Evolutionary conservation across 2,797 vertebrate genomes (phyloP), one percentile per base, ranked within the genome.

Genomic region (Zalophus californianus): DNA sequence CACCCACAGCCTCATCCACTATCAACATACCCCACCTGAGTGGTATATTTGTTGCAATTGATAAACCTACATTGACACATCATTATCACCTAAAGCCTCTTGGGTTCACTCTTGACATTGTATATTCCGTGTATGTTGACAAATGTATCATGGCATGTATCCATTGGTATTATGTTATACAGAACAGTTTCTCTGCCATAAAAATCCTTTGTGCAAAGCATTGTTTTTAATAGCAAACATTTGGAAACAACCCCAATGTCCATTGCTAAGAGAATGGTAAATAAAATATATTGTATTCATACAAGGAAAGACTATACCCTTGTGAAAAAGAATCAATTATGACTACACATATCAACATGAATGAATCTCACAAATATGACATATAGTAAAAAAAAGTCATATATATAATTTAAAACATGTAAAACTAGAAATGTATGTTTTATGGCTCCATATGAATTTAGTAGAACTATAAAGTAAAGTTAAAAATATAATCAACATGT

Each of bases 221-320:
- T 58, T 56, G 58, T 68, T 93, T 90, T 93, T 77, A 96, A 75
- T 52, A 80, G 48, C 14, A 85, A 85, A 91, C 32, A 80, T 79
- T 29, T 95, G 32, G 25, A 80, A 97, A 58, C 7, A 92, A 79
- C 29, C 70, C 50, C 80, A 88, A 91, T 68, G 25, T 95, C 32
- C 15, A 64, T n/a, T 96, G 32, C 41, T 38, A 80, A 35, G 18
- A 73, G 56, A 85, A 85, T 86, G 32, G 62, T 84, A 84, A 96
- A 70, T 83, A 94, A 96, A 64, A 62, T 12, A 54, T 54, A 6
- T 21, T 9, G 5, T 92, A 79, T 70, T 88, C 60, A 80, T 79
- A 60, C 2, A 80, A 66, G 82, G 50, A 54, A 85, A 91, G 72
- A 16, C 3, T 32, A 27, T 41, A 50, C 23, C 75, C 9, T 56